Evolutionary conservation across 1,140 invertebrate genomes (phyloP).

Genomic region (Coenobita brevimanus): DNA sequence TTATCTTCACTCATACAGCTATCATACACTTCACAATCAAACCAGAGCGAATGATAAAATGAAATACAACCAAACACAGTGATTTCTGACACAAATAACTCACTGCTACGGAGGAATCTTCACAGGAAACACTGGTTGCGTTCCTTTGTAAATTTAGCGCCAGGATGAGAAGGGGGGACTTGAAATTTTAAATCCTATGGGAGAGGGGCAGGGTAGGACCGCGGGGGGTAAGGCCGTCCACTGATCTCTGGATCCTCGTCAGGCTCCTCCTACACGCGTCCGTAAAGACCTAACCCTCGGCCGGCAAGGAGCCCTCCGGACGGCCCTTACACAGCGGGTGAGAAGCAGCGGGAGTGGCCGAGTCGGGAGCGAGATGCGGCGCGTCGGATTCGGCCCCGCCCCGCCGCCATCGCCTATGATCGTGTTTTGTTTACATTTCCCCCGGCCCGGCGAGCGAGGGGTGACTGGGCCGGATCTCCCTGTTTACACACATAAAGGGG

Average conservation of each 20-base stretch:
- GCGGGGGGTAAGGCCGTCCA: background rate
- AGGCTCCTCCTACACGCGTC: background rate
- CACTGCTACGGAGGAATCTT: too few species aligned
- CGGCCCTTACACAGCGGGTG: background rate
- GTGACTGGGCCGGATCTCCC: slow-evolving; percentile 26
- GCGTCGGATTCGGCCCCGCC: background rate
- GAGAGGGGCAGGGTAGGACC: background rate
- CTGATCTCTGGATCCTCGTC: slow-evolving; percentile 24
- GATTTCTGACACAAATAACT: too few species aligned
- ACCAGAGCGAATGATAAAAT: too few species aligned
- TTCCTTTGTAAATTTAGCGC: too few species aligned
- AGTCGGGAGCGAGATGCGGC: background rate
- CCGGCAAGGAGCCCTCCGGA: background rate
- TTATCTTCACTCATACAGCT: too few species aligned
- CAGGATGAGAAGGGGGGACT: slow-evolving; percentile 7
- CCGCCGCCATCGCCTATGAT: slow-evolving; percentile 10
- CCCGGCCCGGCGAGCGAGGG: background rate
- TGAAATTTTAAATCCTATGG: slow-evolving; percentile 11
- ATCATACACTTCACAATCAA: too few species aligned
- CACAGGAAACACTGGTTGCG: too few species aligned
- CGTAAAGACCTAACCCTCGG: slow-evolving; percentile 5
- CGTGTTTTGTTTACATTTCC: slow-evolving; percentile 26
- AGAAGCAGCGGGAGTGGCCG: slow-evolving; percentile 11
- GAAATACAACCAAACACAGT: too few species aligned
- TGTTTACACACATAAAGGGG: slow-evolving; percentile 19